phyloP scores from a whole-genome alignment of 2,113 vertebrate species.

The Pseudonaja textilis region DNA sequence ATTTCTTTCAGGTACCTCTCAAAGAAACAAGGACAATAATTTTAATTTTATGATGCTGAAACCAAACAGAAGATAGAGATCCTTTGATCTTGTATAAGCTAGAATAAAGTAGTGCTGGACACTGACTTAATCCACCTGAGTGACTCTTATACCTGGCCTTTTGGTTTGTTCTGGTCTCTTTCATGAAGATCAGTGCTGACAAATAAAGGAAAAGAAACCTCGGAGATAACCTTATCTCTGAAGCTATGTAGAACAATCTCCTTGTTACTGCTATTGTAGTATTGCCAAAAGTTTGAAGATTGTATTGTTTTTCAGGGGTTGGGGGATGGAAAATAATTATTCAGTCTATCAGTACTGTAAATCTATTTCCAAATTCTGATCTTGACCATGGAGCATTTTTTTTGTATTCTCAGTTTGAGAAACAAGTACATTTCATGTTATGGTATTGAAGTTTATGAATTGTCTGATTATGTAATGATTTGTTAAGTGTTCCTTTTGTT shows the following conservation, averaged over 20 bases:
- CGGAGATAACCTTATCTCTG: slow-evolving; percentile 50
- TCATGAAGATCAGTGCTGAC: slow-evolving; percentile 73
- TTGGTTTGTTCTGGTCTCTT: slow-evolving; percentile 58
- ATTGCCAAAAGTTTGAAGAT: slow-evolving; percentile 63
- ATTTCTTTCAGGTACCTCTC: slow-evolving; percentile 86
- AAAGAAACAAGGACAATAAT: slow-evolving; percentile 93
- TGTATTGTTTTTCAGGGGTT: slow-evolving; percentile 62
- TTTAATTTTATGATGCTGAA: slow-evolving; percentile 51
- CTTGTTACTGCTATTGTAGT: slow-evolving; percentile 58
- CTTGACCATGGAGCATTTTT: slow-evolving; percentile 49
- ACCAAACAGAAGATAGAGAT: slow-evolving; percentile 65
- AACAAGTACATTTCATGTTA: slow-evolving; percentile 48
- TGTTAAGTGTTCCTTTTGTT: slow-evolving; percentile 69
- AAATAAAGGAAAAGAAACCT: slow-evolving; percentile 53
- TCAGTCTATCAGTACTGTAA: slow-evolving; percentile 65
- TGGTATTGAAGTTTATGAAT: slow-evolving; percentile 67
- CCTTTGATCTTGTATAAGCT: slow-evolving; percentile 69
- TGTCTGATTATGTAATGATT: slow-evolving; percentile 65
- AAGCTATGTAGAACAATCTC: slow-evolving; percentile 64
- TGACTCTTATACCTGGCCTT: slow-evolving; percentile 71
- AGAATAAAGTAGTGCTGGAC: slow-evolving; percentile 75
- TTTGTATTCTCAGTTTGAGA: slow-evolving; percentile 61
- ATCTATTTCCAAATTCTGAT: neutral
- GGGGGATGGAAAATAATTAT: neutral
- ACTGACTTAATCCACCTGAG: slow-evolving; percentile 70